Evolutionary conservation across 2,888 invertebrate species (phyloP), one percentile per base, ranked within the genome.

Genomic region (Empis livida): DNA sequence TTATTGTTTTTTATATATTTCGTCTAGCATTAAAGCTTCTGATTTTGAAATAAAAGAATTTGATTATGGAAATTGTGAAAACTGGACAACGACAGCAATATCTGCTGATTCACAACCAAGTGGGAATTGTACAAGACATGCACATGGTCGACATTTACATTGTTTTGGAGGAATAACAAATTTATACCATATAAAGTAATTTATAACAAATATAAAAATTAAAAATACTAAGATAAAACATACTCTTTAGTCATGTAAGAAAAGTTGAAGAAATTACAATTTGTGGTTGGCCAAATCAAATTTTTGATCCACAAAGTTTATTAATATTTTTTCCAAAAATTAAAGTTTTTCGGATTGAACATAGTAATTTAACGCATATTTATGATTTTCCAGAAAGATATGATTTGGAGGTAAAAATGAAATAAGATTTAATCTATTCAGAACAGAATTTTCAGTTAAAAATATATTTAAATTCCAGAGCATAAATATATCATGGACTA

Each of bases 401-500:
- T 30, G 55, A 62, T 51, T 55, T 68, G 37, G 60, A 63, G 57
- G 64, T 62, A 50, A 48, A 27, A 2, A 32, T n/a, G n/a, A n/a
- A n/a, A n/a, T 32, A n/a, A 35, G 2, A 2, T 35, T 35, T 35
- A 35, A 13, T 32, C 9, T 32, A 35, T 35, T n/a, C n/a, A 35
- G 35, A 2, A 35, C 13, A 13, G 5, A 20, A 16, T 23, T n/a
- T 35, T 37, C 2, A 20, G 10, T 20, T 35, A 30, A 16, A 37
- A 20, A 17, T 14, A 11, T 46, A 40, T 1, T 30, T 45, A 40
- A 42, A 44, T 52, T 49, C 11, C 48, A 68, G 61, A 58, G 56
- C 9, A 67, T 69, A 2, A 70, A 69, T 49, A 68, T 70, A 23
- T 67, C 68, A 2, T 65, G 62, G 60, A 68, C 68, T n/a, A 62